These are phyloP conservation scores for Venustoraphidia nigricollis DNA, from an alignment of 2,888 invertebrate genomes.

Conservation along the genomic window DNA sequence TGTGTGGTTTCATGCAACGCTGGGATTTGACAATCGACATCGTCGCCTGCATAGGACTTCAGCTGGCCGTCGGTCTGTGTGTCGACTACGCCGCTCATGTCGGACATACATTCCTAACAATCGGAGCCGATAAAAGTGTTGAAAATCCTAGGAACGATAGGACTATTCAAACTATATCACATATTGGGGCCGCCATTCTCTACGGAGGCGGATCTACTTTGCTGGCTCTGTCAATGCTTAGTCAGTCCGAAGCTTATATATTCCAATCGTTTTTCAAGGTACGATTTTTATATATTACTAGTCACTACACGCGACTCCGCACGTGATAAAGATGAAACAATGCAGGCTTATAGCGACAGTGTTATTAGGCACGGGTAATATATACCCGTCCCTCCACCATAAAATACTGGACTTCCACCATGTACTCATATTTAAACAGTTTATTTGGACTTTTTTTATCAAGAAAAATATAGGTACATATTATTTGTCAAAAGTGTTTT, in stretches of 20 bases:
- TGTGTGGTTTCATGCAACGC: conserved; percentile 61
- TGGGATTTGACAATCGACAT: conserved; percentile 74
- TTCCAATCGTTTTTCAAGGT: conserved; percentile 59
- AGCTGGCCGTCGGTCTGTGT: conserved; percentile 66
- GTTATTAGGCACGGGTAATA: no score
- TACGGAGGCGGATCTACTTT: conserved; percentile 66
- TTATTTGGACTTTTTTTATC: no score
- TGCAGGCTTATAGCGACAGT: no score
- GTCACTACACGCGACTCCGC: no score
- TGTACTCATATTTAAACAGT: no score
- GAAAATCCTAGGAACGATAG: conserved; percentile 38
- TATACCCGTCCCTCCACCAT: no score
- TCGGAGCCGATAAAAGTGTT: conserved; percentile 16
- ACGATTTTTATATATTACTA: conserved; percentile 4
- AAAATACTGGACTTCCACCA: no score
- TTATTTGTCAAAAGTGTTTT: no score
- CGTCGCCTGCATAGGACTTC: conserved; percentile 64
- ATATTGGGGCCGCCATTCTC: conserved; percentile 62
- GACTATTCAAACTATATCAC: conserved; percentile 45
- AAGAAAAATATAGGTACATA: no score
- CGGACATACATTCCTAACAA: conserved; percentile 62
- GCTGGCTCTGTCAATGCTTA: conserved; percentile 52
- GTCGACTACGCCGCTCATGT: conserved; percentile 75
- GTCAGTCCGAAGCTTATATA: conserved; percentile 56
- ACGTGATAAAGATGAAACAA: no score